These are phyloP conservation scores for Caenorhabditis plicata DNA, from an alignment of 2,888 invertebrate genomes.

Conservation along the genomic window DNA sequence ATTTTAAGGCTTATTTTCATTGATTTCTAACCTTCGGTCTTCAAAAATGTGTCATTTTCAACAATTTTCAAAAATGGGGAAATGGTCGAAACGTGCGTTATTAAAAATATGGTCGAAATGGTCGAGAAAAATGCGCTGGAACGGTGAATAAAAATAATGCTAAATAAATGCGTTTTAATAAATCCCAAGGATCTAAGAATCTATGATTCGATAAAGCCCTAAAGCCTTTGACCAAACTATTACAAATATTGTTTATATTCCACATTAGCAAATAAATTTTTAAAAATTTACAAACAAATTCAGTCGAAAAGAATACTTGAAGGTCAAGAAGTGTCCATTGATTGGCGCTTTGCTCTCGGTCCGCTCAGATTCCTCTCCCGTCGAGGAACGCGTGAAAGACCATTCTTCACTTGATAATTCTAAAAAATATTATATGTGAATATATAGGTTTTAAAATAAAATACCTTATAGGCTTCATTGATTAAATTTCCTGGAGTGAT, in stretches of 20 bases:
- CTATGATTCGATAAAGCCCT: conserved; percentile 10
- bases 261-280: no score
- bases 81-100: no score
- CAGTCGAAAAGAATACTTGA: not conserved
- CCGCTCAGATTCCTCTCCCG: conserved; percentile 3
- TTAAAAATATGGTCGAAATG: conserved; percentile 3
- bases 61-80: no score
- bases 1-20: no score
- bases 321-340: conserved; percentile 1
- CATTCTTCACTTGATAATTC: conserved; percentile 8
- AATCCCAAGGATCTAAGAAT: conserved; percentile 5
- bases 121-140: conserved; percentile 3
- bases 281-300: conserved; percentile 8
- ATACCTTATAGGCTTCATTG: conserved; percentile 11
- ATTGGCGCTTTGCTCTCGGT: conserved; percentile 5
- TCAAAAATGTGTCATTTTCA: no score
- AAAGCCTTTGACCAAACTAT: conserved; percentile 1
- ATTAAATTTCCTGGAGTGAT: conserved; percentile 10
- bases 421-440: conserved; percentile 14
- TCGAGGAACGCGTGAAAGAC: conserved; percentile 8
- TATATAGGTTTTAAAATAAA: conserved; percentile 12
- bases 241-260: not conserved
- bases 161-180: conserved; percentile 10
- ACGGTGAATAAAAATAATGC: conserved; percentile 2
- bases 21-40: no score